These are phyloP conservation scores for Colletes collaris DNA, from an alignment of 2,888 invertebrate genomes.

Conservation along the genomic window DNA sequence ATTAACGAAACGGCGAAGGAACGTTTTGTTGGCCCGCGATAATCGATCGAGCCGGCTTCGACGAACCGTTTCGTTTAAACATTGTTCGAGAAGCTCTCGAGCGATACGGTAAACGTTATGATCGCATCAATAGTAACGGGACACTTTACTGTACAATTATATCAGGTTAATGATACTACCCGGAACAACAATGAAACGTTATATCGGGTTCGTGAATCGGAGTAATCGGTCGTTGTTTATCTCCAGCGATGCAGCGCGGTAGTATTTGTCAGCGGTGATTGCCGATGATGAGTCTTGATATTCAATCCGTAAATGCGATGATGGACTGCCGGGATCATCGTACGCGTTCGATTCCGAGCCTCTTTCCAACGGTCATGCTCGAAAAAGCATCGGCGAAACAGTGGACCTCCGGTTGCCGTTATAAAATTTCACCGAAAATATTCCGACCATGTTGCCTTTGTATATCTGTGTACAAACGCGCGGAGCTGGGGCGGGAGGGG, in stretches of 20 bases:
- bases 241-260: constrained; percentile 23
- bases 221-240: constrained; percentile 37
- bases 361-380: background rate
- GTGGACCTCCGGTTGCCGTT: background rate
- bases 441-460: background rate
- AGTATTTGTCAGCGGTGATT: constrained; percentile 33
- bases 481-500: background rate
- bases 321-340: constrained; percentile 30
- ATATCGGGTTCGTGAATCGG: constrained; percentile 15
- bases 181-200: constrained; percentile 41
- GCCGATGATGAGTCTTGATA: constrained; percentile 48
- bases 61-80: too few relatives aligned
- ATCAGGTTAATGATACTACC: constrained; percentile 16
- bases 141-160: constrained; percentile 25
- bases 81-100: background rate
- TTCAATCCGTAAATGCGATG: constrained; percentile 41
- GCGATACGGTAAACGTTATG: background rate
- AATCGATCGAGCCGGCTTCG: too few relatives aligned
- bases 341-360: background rate
- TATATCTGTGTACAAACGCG: background rate
- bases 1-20: constrained; percentile 39
- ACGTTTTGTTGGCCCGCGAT: background rate
- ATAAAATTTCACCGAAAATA: constrained; percentile 16
- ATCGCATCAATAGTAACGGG: constrained; percentile 1
- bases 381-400: constrained; percentile 18